Conservation (phyloP, 2,888 invertebrate species). For the Cecidostiba fungosa region DNA sequence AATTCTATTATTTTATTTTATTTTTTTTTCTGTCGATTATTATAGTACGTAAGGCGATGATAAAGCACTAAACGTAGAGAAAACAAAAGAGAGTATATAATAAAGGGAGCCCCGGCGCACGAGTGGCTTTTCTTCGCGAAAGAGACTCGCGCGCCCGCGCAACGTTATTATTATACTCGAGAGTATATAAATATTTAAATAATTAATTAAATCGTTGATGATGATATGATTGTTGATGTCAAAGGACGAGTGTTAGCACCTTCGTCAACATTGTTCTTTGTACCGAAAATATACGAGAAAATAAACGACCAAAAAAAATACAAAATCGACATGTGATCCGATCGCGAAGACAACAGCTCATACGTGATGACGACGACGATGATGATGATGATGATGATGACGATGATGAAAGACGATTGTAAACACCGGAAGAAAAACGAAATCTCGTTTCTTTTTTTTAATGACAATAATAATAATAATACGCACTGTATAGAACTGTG, state of each 20-base stretch:
- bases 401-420: slow-evolving; percentile 13
- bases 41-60: slow-evolving; percentile 51
- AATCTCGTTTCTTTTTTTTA: slow-evolving; percentile 34
- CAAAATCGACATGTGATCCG: slow-evolving; percentile 31
- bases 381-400: too few relatives aligned
- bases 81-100: slow-evolving; percentile 10
- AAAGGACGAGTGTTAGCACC: slow-evolving; percentile 53
- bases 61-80: slow-evolving; percentile 52
- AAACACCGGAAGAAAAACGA: slow-evolving; percentile 23
- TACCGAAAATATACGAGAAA: slow-evolving; percentile 30
- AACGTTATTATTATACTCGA: background rate
- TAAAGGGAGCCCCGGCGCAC: slow-evolving; percentile 2
- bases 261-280: slow-evolving; percentile 59
- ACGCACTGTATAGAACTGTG: background rate
- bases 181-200: slow-evolving; percentile 13
- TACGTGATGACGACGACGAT: background rate
- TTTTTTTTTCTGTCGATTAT: slow-evolving; percentile 36
- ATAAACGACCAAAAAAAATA: slow-evolving; percentile 42
- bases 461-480: slow-evolving; percentile 25
- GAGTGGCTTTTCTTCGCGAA: slow-evolving; percentile 27
- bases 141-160: background rate
- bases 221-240: slow-evolving; percentile 36
- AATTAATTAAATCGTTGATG: slow-evolving; percentile 1
- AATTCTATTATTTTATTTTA: slow-evolving; percentile 17
- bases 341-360: slow-evolving; percentile 20